Percentiles rank a stretch among this genome's conserved stretches.
Evolutionary conservation across 2,797 vertebrate species (phyloP).

Genomic region (Tangara arthus): DNA sequence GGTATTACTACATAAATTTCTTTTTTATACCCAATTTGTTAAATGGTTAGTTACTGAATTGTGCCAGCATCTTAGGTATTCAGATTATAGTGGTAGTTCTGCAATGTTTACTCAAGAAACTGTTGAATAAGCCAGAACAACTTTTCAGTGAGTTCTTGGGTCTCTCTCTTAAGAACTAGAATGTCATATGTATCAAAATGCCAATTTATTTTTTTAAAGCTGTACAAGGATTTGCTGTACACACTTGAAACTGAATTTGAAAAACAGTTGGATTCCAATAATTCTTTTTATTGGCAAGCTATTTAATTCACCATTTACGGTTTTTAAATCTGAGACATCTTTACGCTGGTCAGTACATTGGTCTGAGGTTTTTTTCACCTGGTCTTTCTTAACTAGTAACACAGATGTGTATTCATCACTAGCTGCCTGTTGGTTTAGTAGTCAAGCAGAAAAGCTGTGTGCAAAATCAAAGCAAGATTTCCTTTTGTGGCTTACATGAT

Average conservation of each 20-base stretch:
- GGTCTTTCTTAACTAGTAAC: not conserved
- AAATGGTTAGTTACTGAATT: constrained; percentile 41
- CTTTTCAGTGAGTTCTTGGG: not conserved
- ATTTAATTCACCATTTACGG: not conserved
- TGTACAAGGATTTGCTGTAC: not conserved
- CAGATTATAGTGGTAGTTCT: constrained; percentile 14
- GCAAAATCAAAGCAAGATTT: not conserved
- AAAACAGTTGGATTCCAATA: not conserved
- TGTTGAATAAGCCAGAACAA: not conserved
- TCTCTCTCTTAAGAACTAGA: not conserved
- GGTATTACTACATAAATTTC: constrained; percentile 50
- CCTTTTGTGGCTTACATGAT: not conserved
- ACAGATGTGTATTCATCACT: not conserved
- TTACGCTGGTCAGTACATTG: not conserved
- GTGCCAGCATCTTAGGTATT: constrained; percentile 38
- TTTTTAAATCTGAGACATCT: not conserved
- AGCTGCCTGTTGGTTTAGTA: not conserved
- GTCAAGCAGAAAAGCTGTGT: not conserved
- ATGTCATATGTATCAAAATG: not conserved
- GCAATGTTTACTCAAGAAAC: constrained; percentile 1
- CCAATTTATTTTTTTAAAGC: not conserved
- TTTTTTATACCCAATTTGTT: constrained; percentile 45
- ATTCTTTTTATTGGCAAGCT: not conserved
- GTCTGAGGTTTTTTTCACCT: not conserved
- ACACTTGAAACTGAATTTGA: not conserved